Conservation (phyloP, 2,113 vertebrate species). For the Pachycephala philippinensis region DNA sequence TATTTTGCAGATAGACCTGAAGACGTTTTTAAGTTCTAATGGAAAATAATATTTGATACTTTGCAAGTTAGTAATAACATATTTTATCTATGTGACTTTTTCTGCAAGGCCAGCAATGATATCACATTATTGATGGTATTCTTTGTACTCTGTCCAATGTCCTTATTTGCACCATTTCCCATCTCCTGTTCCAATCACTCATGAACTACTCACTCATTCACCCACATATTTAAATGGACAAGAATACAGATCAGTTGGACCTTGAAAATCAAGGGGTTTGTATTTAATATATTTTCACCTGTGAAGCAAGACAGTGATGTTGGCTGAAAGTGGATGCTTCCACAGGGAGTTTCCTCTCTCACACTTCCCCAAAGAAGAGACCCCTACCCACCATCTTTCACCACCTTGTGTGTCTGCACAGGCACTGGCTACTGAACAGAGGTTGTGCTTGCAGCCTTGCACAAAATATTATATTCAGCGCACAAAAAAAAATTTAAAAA, state of each 20-base stretch:
- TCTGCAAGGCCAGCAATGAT: neutral
- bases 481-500: neutral
- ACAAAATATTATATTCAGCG: neutral
- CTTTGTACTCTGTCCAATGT: neutral
- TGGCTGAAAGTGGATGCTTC: neutral
- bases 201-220: rapidly evolving
- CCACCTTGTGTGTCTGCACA: neutral
- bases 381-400: neutral
- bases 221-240: neutral
- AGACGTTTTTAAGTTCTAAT: neutral
- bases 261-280: neutral
- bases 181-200: neutral
- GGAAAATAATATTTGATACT: neutral
- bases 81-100: neutral
- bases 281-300: neutral
- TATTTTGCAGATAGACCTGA: neutral
- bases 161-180: neutral
- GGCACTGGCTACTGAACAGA: neutral
- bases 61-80: neutral
- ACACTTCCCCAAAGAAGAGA: neutral
- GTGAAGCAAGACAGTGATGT: neutral
- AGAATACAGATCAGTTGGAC: neutral
- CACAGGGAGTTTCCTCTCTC: neutral
- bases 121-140: neutral
- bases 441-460: neutral